phyloP scores from a whole-genome alignment of 2,888 invertebrate species.

The Cyaniris semiargus region DNA sequence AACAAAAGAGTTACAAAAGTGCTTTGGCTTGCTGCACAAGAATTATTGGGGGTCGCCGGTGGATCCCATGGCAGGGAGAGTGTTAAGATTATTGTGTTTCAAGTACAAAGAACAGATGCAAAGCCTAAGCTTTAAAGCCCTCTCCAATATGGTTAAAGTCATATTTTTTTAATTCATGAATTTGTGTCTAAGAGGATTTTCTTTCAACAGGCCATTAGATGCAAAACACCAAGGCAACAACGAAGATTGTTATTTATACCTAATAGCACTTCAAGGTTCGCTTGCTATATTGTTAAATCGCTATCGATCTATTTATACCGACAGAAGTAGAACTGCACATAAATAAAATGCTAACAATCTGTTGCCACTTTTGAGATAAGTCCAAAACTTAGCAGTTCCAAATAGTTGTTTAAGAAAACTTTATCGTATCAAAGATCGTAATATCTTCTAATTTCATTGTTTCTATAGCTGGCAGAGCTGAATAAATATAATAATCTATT shows the following conservation, averaged over 20 bases:
- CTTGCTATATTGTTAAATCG: slow-evolving; percentile 9
- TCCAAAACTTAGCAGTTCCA: background rate
- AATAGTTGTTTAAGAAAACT: background rate
- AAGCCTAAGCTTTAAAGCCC: too few species aligned
- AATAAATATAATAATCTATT: too few species aligned
- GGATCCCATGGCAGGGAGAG: too few species aligned
- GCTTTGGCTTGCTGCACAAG: too few species aligned
- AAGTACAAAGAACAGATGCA: too few species aligned
- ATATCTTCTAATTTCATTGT: too few species aligned
- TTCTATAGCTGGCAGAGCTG: too few species aligned
- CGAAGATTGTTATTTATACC: slow-evolving; percentile 17
- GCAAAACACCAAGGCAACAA: slow-evolving; percentile 3
- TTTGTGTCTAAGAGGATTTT: background rate
- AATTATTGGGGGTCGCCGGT: too few species aligned
- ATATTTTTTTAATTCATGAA: background rate
- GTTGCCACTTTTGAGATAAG: background rate
- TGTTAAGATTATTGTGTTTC: too few species aligned
- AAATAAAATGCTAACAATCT: background rate
- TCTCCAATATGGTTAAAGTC: too few species aligned
- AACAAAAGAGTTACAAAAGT: too few species aligned
- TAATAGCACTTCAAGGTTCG: slow-evolving; percentile 8
- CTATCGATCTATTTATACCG: slow-evolving; percentile 9
- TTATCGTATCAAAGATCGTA: background rate
- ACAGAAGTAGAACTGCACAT: background rate
- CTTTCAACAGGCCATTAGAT: background rate